phyloP scores from a whole-genome alignment of 1,140 invertebrate genomes.

The Brachionus calyciflorus region DNA sequence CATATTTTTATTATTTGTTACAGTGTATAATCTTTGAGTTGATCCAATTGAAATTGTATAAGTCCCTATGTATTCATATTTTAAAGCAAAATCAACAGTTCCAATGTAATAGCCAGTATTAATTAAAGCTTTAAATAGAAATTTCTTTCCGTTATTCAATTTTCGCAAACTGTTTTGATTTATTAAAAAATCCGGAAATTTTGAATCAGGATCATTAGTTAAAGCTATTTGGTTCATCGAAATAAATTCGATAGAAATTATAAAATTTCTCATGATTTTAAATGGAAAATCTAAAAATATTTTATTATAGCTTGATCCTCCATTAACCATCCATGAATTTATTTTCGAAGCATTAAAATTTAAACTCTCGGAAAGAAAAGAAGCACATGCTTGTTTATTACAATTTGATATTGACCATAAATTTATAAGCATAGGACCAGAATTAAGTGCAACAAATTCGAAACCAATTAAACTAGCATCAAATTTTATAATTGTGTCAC shows the following conservation, averaged over 20 bases:
- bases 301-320: background rate
- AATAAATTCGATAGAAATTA: background rate
- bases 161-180: background rate
- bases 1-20: background rate
- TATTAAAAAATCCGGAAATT: background rate
- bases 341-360: background rate
- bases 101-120: background rate
- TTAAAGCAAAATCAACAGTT: background rate
- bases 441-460: background rate
- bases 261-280: background rate
- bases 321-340: background rate
- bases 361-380: background rate
- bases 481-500: background rate
- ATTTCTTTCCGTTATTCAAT: background rate
- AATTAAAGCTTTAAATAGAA: background rate
- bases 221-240: background rate
- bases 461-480: slow-evolving; percentile 12
- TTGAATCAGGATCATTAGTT: background rate
- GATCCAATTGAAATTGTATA: background rate
- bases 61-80: background rate
- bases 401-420: background rate
- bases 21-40: background rate
- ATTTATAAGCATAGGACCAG: background rate
- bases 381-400: background rate
- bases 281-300: background rate